Evolutionary conservation across 2,888 invertebrate genomes (phyloP).

Genomic region (Priocnemis perturbator): DNA sequence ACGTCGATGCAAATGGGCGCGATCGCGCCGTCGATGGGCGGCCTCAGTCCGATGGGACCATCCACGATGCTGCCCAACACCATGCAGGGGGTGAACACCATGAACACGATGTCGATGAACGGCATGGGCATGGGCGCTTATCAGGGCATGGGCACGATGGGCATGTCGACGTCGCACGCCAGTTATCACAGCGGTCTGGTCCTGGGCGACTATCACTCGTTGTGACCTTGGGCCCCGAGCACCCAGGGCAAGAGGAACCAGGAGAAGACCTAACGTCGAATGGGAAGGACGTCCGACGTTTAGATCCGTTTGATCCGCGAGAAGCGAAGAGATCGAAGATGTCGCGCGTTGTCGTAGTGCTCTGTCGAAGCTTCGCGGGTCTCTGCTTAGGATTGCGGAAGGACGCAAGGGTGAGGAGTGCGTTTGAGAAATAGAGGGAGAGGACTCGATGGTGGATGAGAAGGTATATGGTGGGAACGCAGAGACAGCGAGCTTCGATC

Average conservation of each 20-base stretch:
- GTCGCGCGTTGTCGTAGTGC: too few species aligned
- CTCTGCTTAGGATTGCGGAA: too few species aligned
- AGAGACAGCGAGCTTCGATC: too few species aligned
- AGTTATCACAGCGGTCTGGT: conserved; percentile 72
- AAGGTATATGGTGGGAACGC: too few species aligned
- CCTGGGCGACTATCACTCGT: conserved; percentile 73
- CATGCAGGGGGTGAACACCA: conserved; percentile 72
- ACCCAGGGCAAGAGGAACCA: conserved; percentile 69
- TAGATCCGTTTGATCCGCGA: not conserved
- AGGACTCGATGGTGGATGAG: too few species aligned
- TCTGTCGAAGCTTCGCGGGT: too few species aligned
- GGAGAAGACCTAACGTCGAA: conserved; percentile 68
- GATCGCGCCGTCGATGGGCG: conserved; percentile 72
- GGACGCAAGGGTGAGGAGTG: too few species aligned
- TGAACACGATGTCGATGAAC: conserved; percentile 74
- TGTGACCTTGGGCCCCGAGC: conserved; percentile 74
- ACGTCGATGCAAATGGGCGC: conserved; percentile 74
- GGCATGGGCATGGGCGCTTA: conserved; percentile 73
- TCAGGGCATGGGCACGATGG: conserved; percentile 73
- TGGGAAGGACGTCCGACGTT: too few species aligned
- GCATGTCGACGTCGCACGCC: conserved; percentile 70
- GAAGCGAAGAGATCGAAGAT: not conserved
- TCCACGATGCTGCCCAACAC: conserved; percentile 71
- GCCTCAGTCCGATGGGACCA: conserved; percentile 72
- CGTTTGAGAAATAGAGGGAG: too few species aligned